Evolutionary conservation across 2,888 invertebrate species (phyloP), one percentile per base, ranked within the genome.

Genomic region (Pollenia amentaria): DNA sequence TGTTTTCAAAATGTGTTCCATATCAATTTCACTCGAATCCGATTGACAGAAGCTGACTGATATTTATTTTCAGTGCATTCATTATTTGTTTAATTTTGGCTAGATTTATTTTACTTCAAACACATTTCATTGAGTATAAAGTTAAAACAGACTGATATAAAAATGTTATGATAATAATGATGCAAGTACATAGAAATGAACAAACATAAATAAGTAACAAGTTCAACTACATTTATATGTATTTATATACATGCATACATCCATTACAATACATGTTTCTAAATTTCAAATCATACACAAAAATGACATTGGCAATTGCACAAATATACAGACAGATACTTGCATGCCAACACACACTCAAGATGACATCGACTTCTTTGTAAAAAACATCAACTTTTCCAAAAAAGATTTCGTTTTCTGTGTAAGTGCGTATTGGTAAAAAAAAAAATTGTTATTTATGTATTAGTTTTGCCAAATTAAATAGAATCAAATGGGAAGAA

Each of bases 281-380:
- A 29, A n/a, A 29, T 29, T 29, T 29, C 6, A 29, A 6, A 14
- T 7, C 29, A 14, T 38, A 21, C 8, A 29, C n/a, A 6, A 9
- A 64, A 16, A 48, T 77, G 77, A 73, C 73, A 73, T 77, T 82
- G 75, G 72, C 51, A 79, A 67, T 70, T 76, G 75, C 65, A 55
- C 57, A 18, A 79, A 70, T 40, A 65, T 21, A 86, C 40, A 46
- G 3, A n/a, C n/a, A 48, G 16, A 40, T 1, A 67, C n/a, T 46
- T 57, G 6, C 21, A 38, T 8, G 29, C 29, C 29, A 29, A 29
- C 29, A 60, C 18, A 70, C 10, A 38, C 18, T 21, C 55, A 14
- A 44, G 65, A 77, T 62, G n/a, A 78, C 62, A 85, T 67, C 9
- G 67, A 81, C n/a, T 72, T 76, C 29, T 29, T 18, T 80, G 57